Evolutionary conservation across 2,888 invertebrate species (phyloP), one percentile per base, ranked within the genome.

Genomic region (Caenorhabditis afra): DNA sequence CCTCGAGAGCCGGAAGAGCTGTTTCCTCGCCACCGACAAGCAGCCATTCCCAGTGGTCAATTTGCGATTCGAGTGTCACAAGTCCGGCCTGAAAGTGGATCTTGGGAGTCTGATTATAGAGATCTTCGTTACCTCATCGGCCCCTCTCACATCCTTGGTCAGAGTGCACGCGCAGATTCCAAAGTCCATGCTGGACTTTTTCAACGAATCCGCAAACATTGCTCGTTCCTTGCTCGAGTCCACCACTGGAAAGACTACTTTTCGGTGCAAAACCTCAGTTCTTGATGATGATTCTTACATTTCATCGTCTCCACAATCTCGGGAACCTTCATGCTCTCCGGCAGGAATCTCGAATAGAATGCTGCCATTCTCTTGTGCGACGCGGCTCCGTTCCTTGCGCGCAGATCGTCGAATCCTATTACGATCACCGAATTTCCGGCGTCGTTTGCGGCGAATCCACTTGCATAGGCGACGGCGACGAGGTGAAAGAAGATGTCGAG

Each of bases 251-350:
- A 61, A 50, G 11, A 47, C 12, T 39, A 22, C n/a, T 16, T 35
- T 55, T 22, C 8, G 11, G 47, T 16, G 47, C 23, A 22, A 29
- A 49, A 49, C 12, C n/a, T 23, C 10, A 3, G 8, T 22, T n/a
- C 11, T 37, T 37, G 11, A 16, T 0, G 23, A 35, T n/a, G 10
- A 45, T 10, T 14, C 49, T 49, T 22, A 79, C 79, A 41, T 47
- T 79, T 79, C 79, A 79, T 79, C 5, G 79, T 79, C 14, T 70
- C 61, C 1, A 79, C 61, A 57, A 79, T 68, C 29, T 79, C 64
- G 4, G 45, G 35, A 23, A 47, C 8, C 23, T 79, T 79, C 53
- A 58, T 53, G 7, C 65, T 64, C n/a, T 64, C 66, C 14, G 70
- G 70, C 14, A 79, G 29, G 50, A 79, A 79, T 57, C 75, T 68